Evolutionary conservation across 2,113 vertebrate species (phyloP).

Genomic region (Nymphicus hollandicus): DNA sequence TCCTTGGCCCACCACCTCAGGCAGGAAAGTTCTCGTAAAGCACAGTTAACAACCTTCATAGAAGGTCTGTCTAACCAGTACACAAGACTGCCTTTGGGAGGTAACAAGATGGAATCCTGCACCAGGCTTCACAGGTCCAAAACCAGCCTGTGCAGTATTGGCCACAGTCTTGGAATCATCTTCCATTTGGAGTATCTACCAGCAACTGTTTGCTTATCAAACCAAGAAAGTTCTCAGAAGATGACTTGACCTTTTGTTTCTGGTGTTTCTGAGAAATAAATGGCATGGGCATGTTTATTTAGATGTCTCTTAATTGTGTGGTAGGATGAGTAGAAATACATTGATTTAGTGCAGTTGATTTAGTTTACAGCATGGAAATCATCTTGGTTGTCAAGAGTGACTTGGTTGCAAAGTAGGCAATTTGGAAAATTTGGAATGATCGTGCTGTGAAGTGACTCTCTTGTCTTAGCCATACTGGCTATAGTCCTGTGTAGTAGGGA

Average conservation of each 20-base stretch:
- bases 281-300: conserved; percentile 13
- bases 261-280: conserved; percentile 50
- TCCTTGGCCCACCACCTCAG: conserved; percentile 94
- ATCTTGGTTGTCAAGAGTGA: not conserved
- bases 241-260: conserved; percentile 8
- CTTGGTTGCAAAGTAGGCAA: not conserved
- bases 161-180: not conserved
- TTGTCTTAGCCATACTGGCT: not conserved
- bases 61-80: not conserved
- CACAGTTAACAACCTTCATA: not conserved
- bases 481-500: not conserved
- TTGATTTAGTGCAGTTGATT: not conserved
- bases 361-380: not conserved
- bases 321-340: not conserved
- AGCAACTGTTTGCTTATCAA: conserved; percentile 1
- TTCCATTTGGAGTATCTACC: not conserved
- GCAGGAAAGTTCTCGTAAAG: conserved; percentile 93
- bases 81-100: not conserved
- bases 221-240: not conserved
- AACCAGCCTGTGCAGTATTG: not conserved
- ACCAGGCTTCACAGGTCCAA: not conserved
- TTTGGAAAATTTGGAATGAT: not conserved
- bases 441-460: not conserved
- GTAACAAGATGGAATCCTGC: not conserved
- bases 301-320: conserved; percentile 1